Conservation (phyloP, 30 jellyfish, hydroid and myxozoan species). For the Euphysa ruthae region DNA sequence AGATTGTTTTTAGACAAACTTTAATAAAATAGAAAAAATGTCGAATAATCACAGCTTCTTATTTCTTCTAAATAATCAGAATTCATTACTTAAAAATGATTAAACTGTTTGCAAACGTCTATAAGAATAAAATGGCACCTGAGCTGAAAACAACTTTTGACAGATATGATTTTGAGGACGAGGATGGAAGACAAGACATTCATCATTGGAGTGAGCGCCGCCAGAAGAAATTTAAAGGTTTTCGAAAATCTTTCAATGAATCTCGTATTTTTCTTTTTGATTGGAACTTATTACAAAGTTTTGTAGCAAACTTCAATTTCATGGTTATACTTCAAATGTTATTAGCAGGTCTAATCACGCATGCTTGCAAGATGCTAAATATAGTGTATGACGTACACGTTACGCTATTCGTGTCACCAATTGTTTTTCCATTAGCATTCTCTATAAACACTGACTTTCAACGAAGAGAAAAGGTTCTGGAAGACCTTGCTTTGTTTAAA, state of each 20-base stretch:
- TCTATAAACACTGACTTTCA: constrained; percentile 97
- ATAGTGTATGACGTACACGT: constrained; percentile 71
- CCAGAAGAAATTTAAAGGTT: constrained; percentile 60
- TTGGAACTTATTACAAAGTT: constrained; percentile 66
- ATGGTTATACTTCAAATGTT: constrained; percentile 87
- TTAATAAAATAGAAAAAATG: too few relatives aligned
- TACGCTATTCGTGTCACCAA: constrained; percentile 89
- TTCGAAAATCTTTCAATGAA: constrained; percentile 49
- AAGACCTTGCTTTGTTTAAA: constrained; percentile 84
- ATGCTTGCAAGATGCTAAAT: constrained; percentile 14
- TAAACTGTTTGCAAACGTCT: too few relatives aligned
- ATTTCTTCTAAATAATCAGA: too few relatives aligned
- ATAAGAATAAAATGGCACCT: neutral
- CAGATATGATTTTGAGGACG: constrained; percentile 82
- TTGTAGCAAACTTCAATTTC: constrained; percentile 67
- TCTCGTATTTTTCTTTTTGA: constrained; percentile 81
- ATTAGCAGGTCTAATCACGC: constrained; percentile 61
- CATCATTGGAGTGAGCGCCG: constrained; percentile 85
- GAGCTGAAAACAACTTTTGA: constrained; percentile 2
- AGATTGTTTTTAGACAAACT: too few relatives aligned
- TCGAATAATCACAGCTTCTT: too few relatives aligned
- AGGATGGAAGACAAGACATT: constrained; percentile 92
- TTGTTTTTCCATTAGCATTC: constrained; percentile 94
- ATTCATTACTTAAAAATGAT: too few relatives aligned
- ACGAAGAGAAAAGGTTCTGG: constrained; percentile 93